These are phyloP conservation scores for Ammodramus savannarum DNA, from an alignment of 2,113 vertebrate species.

Conservation along the genomic window DNA sequence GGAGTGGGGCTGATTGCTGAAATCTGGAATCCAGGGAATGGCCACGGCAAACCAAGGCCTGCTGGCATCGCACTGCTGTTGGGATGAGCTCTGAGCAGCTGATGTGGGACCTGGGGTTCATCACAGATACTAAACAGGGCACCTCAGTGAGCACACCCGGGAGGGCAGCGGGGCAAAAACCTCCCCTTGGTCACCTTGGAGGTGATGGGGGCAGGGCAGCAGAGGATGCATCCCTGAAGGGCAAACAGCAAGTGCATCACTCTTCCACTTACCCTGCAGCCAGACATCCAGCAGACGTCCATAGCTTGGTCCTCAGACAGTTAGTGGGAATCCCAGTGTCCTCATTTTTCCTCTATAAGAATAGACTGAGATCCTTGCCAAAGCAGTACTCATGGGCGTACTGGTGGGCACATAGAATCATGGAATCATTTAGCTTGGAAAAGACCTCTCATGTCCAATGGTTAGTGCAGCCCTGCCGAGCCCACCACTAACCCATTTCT, in stretches of 20 bases:
- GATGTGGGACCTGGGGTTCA: background rate
- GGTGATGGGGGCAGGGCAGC: background rate
- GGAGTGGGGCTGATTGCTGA: background rate
- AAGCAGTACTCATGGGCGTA: background rate
- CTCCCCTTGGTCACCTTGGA: background rate
- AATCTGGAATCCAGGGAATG: background rate
- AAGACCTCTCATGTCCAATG: background rate
- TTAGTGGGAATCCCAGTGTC: conserved; percentile 30
- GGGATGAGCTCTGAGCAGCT: background rate
- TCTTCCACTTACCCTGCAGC: background rate
- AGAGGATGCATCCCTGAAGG: background rate
- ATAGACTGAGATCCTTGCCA: conserved; percentile 2
- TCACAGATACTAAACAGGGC: background rate
- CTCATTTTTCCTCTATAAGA: conserved; percentile 16
- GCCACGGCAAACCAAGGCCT: background rate
- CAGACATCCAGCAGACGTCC: background rate
- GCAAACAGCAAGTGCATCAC: background rate
- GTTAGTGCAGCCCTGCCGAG: background rate
- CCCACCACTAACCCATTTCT: background rate
- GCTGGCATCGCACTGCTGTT: background rate
- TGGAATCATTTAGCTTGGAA: background rate
- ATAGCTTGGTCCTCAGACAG: background rate
- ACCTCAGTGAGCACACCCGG: fast-evolving
- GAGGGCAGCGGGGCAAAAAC: background rate
- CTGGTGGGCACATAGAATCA: background rate